Evolutionary conservation across 2,888 invertebrate genomes (phyloP).

Genomic region (Drosophila rubida): DNA sequence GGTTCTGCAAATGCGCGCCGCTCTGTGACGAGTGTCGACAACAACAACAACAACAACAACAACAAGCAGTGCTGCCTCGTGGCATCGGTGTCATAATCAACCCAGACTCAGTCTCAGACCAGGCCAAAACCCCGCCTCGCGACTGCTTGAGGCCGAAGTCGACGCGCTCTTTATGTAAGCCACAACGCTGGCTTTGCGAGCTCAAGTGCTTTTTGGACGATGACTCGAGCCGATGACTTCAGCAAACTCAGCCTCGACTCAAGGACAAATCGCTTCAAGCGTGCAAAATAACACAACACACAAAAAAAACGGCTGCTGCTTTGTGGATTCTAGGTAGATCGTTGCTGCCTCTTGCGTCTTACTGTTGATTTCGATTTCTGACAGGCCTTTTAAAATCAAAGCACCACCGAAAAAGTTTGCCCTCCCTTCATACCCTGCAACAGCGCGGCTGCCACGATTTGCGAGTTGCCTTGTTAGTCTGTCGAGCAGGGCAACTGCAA

Average conservation of each 20-base stretch:
- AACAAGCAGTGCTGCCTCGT: conserved; percentile 39
- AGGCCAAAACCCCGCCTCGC: conserved; percentile 3
- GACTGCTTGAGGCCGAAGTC: conserved; percentile 32
- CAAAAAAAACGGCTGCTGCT: conserved; percentile 24
- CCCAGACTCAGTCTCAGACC: conserved; percentile 50
- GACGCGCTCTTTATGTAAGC: conserved; percentile 45
- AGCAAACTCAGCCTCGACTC: conserved; percentile 64
- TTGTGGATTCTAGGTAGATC: conserved; percentile 33
- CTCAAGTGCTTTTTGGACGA: conserved; percentile 56
- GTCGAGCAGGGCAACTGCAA: conserved; percentile 13
- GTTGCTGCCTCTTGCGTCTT: conserved; percentile 16
- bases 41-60: not conserved
- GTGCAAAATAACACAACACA: conserved; percentile 58
- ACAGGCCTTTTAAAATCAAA: conserved; percentile 45
- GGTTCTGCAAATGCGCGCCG: conserved; percentile 71
- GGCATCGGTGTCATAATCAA: conserved; percentile 74
- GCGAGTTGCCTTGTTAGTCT: too few relatives aligned
- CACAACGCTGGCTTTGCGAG: conserved; percentile 45
- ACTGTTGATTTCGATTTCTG: conserved; percentile 18
- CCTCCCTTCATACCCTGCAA: conserved; percentile 32
- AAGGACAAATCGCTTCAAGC: conserved; percentile 75
- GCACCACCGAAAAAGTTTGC: conserved; percentile 20
- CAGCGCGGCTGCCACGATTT: too few relatives aligned
- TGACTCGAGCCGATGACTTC: conserved; percentile 61
- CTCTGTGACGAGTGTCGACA: conserved; percentile 52